phyloP scores from a whole-genome alignment of 1,140 invertebrate species.

The Metaphire vulgaris region DNA sequence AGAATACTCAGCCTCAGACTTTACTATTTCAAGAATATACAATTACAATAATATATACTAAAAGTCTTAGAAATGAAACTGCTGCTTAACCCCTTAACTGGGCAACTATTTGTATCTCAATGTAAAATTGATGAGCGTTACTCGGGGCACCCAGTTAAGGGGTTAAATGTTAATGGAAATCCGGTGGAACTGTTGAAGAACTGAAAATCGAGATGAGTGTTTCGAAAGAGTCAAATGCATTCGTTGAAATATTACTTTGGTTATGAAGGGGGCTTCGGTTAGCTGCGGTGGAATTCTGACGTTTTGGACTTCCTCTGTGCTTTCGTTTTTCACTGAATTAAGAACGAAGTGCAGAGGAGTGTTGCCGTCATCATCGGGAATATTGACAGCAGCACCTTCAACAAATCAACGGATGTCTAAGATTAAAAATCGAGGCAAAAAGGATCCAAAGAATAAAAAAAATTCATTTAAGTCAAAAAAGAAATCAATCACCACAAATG shows the following conservation, averaged over 20 bases:
- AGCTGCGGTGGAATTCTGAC: background rate
- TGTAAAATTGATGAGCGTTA: background rate
- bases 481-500: background rate
- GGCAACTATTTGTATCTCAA: background rate
- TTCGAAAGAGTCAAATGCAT: too few species aligned
- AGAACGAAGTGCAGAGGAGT: background rate
- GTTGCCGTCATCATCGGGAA: background rate
- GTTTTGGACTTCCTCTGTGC: background rate
- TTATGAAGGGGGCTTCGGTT: background rate
- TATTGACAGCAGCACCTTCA: background rate
- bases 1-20: too few species aligned
- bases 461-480: background rate
- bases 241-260: background rate
- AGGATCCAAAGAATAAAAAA: too few species aligned
- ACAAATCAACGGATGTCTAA: too few species aligned
- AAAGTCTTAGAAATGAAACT: too few species aligned
- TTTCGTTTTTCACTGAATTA: background rate
- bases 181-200: background rate
- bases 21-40: too few species aligned
- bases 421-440: too few species aligned
- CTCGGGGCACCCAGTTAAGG: background rate
- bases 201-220: background rate
- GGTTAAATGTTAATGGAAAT: background rate
- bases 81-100: background rate
- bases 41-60: too few species aligned